A percentile compares a stretch with the other conserved stretches of the same genome.
Conservation (phyloP, 2,113 vertebrate genomes). For the Prochilodus magdalenae region DNA sequence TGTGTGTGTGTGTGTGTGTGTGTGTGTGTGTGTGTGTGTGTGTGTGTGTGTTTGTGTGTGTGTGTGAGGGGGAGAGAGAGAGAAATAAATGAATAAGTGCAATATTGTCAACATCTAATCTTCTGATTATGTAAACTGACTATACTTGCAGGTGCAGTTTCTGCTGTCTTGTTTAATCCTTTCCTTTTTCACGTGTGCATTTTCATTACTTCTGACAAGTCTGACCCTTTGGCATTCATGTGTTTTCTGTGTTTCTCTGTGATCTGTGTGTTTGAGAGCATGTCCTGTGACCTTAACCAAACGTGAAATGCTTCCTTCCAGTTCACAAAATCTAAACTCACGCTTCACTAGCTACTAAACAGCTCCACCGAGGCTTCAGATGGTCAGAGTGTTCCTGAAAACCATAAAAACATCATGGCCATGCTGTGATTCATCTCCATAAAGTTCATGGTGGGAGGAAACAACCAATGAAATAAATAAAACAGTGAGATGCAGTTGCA, state of each 20-base stretch:
- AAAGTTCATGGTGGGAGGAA: background rate
- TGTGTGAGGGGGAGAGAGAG: no score
- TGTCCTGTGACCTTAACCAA: constrained; percentile 8
- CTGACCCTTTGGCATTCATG: constrained; percentile 6
- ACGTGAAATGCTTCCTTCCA: constrained; percentile 40
- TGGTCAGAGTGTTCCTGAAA: constrained; percentile 34
- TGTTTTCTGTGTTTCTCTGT: constrained; percentile 22
- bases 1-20: no score
- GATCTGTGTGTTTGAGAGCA: constrained; percentile 3
- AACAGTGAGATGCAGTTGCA: constrained; percentile 4
- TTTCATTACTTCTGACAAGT: background rate
- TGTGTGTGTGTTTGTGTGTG: no score
- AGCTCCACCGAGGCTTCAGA: constrained; percentile 4
- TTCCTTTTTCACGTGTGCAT: background rate
- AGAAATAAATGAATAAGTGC: no score
- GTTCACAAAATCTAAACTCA: constrained; percentile 26
- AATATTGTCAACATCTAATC: no score
- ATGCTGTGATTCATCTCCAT: constrained; percentile 12
- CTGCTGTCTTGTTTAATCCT: background rate
- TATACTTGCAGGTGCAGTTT: background rate
- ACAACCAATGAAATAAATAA: background rate
- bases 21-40: no score
- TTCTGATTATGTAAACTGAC: no score
- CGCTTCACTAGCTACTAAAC: constrained; percentile 30
- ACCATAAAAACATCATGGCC: constrained; percentile 13